Base-by-base conservation (phyloP, 1,140 invertebrate species). In the Rhynchophorus ferrugineus region DNA sequence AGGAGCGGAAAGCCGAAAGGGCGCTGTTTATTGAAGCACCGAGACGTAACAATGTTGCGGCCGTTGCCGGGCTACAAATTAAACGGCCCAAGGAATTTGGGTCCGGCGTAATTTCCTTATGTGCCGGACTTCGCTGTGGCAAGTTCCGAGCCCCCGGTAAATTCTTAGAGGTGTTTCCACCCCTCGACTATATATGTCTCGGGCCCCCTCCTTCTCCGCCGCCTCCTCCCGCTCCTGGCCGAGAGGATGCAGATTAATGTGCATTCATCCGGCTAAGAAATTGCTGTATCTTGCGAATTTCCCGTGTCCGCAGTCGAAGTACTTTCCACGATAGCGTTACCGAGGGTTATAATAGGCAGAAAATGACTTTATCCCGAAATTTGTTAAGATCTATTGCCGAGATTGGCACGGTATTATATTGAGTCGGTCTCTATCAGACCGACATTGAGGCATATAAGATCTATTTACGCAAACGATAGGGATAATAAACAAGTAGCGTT, bases 161-260 rank as follows among this genome's bases (percentile, higher is more conserved):
- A 66, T 64, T 66, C 62, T 61, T 66, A 61, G 63, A 66, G 64
- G 64, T 66, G 64, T 60, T 66, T 49, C 43, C 49, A 42, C 45
- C 53, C 52, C 51, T 49, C 18, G 14, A 22, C 21, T 35, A 8
- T 37, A 46, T 45, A 39, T 46, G 36, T 36, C n/a, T n/a, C 37
- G 37, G 3, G 16, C 19, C 44, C 9, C 14, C 29, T 11, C 17
- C 16, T 29, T 22, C 49, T 44, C 43, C 34, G 47, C 50, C 37
- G 48, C 39, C 56, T 56, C 59, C 55, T 54, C 49, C 56, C 55
- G 35, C 34, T 44, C 46, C 58, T 44, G 56, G 20, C 37, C 41
- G 34, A 36, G 49, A 46, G 61, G 61, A 68, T 68, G 66, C 66
- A 68, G 66, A 68, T 68, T 68, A 68, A 68, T 68, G 66, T 68